Evolutionary conservation across 2,113 vertebrate genomes (phyloP).

Genomic region (Ophiodon elongatus): DNA sequence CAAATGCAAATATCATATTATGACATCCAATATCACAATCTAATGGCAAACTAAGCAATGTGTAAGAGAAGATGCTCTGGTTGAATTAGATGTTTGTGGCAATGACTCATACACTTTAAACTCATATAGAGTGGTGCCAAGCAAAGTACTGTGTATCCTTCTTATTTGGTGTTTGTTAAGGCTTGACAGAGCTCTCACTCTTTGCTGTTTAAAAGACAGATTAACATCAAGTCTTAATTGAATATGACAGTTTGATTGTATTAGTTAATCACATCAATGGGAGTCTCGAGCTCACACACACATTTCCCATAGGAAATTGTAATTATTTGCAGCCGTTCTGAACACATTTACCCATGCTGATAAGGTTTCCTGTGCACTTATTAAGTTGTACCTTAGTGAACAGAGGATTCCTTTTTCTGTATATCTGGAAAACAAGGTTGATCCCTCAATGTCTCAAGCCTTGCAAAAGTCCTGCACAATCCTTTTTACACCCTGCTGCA

Average conservation of each 20-base stretch:
- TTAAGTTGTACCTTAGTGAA: slow-evolving; percentile 9
- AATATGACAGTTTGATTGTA: background rate
- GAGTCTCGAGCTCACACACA: background rate
- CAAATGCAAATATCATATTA: background rate
- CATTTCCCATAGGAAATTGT: background rate
- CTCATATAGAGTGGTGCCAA: background rate
- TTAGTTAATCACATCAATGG: slow-evolving; percentile 5
- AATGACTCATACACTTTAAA: background rate
- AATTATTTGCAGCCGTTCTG: slow-evolving; percentile 22
- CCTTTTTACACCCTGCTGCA: slow-evolving; percentile 44
- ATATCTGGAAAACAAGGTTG: slow-evolving; percentile 31
- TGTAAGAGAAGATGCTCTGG: background rate
- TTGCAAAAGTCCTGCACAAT: slow-evolving; percentile 44
- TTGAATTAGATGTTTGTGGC: background rate
- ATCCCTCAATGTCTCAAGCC: slow-evolving; percentile 52
- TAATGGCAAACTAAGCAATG: background rate
- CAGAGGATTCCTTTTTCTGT: background rate
- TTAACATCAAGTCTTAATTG: background rate
- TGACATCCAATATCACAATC: background rate
- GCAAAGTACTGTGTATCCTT: background rate
- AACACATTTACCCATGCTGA: background rate
- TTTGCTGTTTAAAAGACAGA: background rate
- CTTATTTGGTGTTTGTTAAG: background rate
- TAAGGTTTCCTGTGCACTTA: slow-evolving; percentile 5
- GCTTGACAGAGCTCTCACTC: background rate